phyloP scores from a whole-genome alignment of 1,140 invertebrate species.

The Drosophila serrata region DNA sequence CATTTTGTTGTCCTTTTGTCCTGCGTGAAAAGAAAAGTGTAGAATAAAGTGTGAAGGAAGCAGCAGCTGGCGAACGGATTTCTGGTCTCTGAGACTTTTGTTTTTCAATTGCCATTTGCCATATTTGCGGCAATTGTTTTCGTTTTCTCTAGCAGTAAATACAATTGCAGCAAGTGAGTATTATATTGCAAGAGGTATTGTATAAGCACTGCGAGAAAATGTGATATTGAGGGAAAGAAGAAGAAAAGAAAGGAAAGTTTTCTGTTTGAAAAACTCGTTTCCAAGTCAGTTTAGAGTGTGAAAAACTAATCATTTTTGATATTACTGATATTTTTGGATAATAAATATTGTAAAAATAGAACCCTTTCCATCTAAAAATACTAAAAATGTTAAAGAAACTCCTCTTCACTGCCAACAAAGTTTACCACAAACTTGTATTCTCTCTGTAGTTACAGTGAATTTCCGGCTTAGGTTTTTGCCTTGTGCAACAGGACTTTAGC shows the following conservation, averaged over 20 bases:
- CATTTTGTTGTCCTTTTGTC: conserved; percentile 35
- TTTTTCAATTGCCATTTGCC: conserved; percentile 81
- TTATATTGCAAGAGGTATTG: conserved; percentile 5
- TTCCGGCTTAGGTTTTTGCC: conserved; percentile 57
- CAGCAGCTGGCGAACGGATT: conserved; percentile 62
- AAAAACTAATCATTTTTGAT: not conserved
- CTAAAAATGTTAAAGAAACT: not conserved
- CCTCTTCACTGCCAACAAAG: not conserved
- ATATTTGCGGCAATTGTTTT: conserved; percentile 80
- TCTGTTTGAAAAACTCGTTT: too few species aligned
- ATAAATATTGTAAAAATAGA: not conserved
- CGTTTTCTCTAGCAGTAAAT: conserved; percentile 44
- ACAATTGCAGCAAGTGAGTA: conserved; percentile 53
- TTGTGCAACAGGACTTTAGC: conserved; percentile 48
- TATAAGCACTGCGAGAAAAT: conserved; percentile 1
- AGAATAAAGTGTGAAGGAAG: conserved; percentile 12
- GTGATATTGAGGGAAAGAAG: too few species aligned
- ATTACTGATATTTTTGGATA: not conserved
- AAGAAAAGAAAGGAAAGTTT: not conserved
- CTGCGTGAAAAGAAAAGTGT: conserved; percentile 64
- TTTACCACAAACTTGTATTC: not conserved
- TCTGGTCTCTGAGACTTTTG: conserved; percentile 59
- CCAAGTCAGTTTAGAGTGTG: too few species aligned
- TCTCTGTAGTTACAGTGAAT: conserved; percentile 34
- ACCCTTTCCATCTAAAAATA: too few species aligned